Conservation (phyloP, 2,888 invertebrate genomes). For the Xestia sexstrigata region DNA sequence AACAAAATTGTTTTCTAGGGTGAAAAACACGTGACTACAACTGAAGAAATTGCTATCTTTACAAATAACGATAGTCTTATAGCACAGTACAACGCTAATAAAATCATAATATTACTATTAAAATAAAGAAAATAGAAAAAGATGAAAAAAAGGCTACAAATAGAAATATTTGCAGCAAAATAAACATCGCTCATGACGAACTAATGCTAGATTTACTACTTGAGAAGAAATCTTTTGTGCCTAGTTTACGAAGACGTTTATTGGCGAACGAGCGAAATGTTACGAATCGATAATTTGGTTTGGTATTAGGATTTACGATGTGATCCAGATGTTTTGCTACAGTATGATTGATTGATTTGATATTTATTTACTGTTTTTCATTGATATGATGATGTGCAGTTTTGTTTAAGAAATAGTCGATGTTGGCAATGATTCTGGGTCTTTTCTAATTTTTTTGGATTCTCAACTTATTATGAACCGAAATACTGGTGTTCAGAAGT, state of each 20-base stretch:
- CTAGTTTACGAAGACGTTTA: not conserved
- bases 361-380: not conserved
- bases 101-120: not conserved
- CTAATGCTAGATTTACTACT: constrained; percentile 15
- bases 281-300: not conserved
- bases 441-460: not conserved
- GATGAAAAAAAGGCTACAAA: constrained; percentile 9
- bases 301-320: constrained; percentile 7
- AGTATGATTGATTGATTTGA: constrained; percentile 7
- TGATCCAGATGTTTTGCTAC: not conserved
- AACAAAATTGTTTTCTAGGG: not conserved
- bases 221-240: constrained; percentile 15
- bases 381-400: not conserved
- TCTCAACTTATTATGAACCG: not conserved
- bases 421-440: not conserved
- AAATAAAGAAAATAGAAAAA: not conserved
- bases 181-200: not conserved
- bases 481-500: not conserved
- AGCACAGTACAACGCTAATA: not conserved
- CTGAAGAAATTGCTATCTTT: not conserved
- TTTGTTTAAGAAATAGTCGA: not conserved
- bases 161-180: constrained; percentile 4
- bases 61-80: not conserved
- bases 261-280: not conserved
- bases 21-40: not conserved